Base-by-base conservation (phyloP, 2,888 invertebrate genomes). In the Drosophila vallismaia region DNA sequence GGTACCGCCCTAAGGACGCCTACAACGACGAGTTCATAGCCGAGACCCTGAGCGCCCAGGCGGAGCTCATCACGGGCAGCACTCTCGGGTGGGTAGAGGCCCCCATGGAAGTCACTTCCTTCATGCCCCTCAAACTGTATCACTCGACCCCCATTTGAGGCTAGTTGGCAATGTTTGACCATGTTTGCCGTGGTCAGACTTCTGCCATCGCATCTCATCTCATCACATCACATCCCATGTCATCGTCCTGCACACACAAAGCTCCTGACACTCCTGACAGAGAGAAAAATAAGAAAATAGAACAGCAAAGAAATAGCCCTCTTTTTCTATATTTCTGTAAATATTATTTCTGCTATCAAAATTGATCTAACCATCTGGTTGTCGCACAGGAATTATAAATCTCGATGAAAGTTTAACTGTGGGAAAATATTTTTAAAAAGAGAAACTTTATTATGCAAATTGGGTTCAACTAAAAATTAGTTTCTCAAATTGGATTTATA, bases 1-100 rank as follows among this genome's bases (percentile, higher is more conserved):
- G 96, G 96, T 93, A 94, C 84, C 94, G 95, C 51, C 96, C 97
- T 3, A 95, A 96, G 88, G 97, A 97, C 87, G 95, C 97, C 45
- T 97, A 96, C 93, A 95, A 97, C 74, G 97, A 98, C 79, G 95
- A 96, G 86, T 95, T 96, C 92, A 96, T 98, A 63, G 95, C 96
- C 14, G 96, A 97, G 89, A 95, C 96, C 1, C 93, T 98, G 74
- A 94, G 95, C 64, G 94, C 95, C 5, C 97, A 97, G 91, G 95
- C 97, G 1, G 97, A 97, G 92, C 94, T 97, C 44, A 95, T 98
- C 69, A 94, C 95, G 58, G 97, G 97, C 75, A 95, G 95, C 80
- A 95, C 96, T 66, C 93, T 96, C 90, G 97, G 97, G 98, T 98
- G 94, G 92, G 93, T 88, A 87, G 26, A 49, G 29, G 9, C 42